Evolutionary conservation across 2,888 invertebrate species (phyloP), one percentile per base, ranked within the genome.

Genomic region (Achlya flavicornis): DNA sequence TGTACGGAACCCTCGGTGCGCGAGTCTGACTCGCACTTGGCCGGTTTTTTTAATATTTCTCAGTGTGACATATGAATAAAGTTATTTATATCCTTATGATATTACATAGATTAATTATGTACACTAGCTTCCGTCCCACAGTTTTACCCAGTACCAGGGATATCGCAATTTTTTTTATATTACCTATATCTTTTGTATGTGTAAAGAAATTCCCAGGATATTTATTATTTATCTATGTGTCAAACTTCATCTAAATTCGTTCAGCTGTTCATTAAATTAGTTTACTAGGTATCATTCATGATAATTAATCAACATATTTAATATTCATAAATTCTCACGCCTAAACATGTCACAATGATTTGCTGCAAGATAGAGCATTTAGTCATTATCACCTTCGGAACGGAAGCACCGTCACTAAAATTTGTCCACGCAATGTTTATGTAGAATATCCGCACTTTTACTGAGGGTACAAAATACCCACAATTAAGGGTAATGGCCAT

Each of bases 281-380:
- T 8, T 38, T 38, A 14, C 4, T 0, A 41, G 3, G 8, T 41
- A 3, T 0, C 14, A 1, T 7, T 5, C 33, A 57, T 60, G 43
- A 3, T 0, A 7, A 41, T 38, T 7, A 38, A 38, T 58, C 59
- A 16, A 16, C 11, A 26, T 19, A 16, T 60, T 48, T 8, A 12
- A 61, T 62, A 26, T 67, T 73, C 66, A 70, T 64, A 68, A 66
- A 66, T 85, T 85, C 81, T 78, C 82, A 85, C 79, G 76, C 64
- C 43, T 65, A 66, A 67, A 63, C 19, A 59, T 74, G 77, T 84
- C 72, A 72, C 78, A 79, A 79, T 81, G 87, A 88, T 88, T 85
- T 80, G 81, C 80, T 79, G 76, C 78, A 68, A 69, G 88, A 88
- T 88, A 85, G 78, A 85, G 71, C 77, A 75, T 82, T 83, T 80